Evolutionary conservation across 2,113 vertebrate genomes (phyloP).

Genomic region (Petrocephalus microphthalmus): DNA sequence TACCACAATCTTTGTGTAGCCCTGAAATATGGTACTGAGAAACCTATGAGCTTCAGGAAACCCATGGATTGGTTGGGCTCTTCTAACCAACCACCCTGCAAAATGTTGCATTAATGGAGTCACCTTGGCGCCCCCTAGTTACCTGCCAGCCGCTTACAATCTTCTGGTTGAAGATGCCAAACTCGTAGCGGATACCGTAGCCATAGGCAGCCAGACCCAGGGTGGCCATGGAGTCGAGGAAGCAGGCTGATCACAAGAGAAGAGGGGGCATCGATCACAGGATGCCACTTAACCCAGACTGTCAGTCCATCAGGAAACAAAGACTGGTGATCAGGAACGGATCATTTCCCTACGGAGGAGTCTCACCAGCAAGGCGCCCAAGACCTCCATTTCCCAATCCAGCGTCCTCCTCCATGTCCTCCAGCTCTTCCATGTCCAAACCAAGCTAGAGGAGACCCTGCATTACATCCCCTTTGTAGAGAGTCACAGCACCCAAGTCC

Average conservation of each 20-base stretch:
- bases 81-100: background rate
- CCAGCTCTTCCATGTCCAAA: constrained; percentile 83
- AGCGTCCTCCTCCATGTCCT: constrained; percentile 86
- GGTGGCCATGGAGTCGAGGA: constrained; percentile 86
- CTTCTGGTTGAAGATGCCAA: constrained; percentile 89
- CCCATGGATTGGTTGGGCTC: background rate
- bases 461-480: background rate
- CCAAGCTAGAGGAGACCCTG: constrained; percentile 62
- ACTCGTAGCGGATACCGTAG: constrained; percentile 87
- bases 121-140: background rate
- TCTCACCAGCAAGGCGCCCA: constrained; percentile 78
- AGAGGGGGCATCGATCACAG: background rate
- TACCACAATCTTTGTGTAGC: background rate
- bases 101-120: background rate
- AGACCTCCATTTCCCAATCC: constrained; percentile 84
- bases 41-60: background rate
- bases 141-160: constrained; percentile 82
- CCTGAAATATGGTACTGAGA: background rate
- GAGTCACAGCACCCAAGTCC: background rate
- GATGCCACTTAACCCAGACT: background rate
- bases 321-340: background rate
- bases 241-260: constrained; percentile 65
- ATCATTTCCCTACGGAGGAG: background rate
- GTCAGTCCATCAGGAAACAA: background rate
- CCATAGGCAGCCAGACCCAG: constrained; percentile 81